Evolutionary conservation across 2,797 vertebrate species (phyloP).

Genomic region (Decapterus maruadsi): DNA sequence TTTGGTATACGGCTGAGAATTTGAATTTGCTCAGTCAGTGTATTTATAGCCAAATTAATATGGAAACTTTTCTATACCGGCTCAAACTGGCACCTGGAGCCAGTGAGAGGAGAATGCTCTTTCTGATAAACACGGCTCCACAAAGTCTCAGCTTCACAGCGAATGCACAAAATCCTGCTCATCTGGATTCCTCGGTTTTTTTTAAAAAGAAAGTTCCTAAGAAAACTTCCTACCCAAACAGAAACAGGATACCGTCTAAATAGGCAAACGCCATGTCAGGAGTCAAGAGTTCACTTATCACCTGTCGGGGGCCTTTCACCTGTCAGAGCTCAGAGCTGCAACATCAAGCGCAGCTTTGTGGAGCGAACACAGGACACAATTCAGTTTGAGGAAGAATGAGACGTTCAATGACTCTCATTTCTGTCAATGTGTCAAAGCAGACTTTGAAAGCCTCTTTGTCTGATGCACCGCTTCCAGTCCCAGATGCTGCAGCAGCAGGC

Average conservation of each 20-base stretch:
- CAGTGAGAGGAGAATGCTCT: no score
- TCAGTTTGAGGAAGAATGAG: conserved; percentile 48
- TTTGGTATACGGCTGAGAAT: not conserved
- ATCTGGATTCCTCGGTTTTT: not conserved
- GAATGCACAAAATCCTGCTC: conserved; percentile 8
- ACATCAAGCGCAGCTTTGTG: conserved; percentile 72
- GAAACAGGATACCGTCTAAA: conserved; percentile 47
- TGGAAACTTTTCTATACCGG: conserved; percentile 4
- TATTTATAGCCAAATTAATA: conserved; percentile 22
- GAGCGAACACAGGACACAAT: conserved; percentile 47
- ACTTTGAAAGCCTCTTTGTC: conserved; percentile 61
- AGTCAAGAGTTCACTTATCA: conserved; percentile 70
- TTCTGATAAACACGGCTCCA: no score
- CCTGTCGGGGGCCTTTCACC: conserved; percentile 56
- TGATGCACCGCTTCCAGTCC: not conserved
- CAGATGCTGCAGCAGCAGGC: not conserved
- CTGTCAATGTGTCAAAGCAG: conserved; percentile 58
- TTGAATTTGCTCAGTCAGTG: conserved; percentile 14
- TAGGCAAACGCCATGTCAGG: conserved; percentile 39
- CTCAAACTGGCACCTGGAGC: not conserved
- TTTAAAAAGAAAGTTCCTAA: no score
- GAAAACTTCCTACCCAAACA: conserved; percentile 14
- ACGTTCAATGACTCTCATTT: conserved; percentile 64
- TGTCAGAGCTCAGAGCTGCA: conserved; percentile 66
- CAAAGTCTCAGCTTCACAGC: not conserved